These are phyloP conservation scores for Noctua janthina DNA, from an alignment of 2,888 invertebrate species.

Conservation along the genomic window DNA sequence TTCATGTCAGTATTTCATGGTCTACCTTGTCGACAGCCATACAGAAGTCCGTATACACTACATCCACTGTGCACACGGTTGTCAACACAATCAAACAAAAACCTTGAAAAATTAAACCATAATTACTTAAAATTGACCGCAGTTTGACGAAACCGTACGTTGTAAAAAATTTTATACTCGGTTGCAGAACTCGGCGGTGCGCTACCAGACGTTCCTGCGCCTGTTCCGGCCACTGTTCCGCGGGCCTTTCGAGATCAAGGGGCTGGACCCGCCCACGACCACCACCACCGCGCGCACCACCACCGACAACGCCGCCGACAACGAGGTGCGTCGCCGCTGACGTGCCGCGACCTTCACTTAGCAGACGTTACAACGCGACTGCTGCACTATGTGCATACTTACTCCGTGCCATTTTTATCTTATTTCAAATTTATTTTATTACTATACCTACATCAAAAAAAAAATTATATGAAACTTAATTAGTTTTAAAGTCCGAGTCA, in stretches of 20 bases:
- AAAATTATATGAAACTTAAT: not conserved
- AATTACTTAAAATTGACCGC: not conserved
- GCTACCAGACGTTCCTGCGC: conserved; percentile 93
- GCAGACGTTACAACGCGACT: not conserved
- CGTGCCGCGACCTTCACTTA: not conserved
- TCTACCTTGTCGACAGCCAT: not conserved
- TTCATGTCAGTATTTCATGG: not conserved
- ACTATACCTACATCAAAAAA: not conserved
- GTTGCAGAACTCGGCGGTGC: conserved; percentile 94
- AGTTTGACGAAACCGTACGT: not conserved
- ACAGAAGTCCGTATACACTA: not conserved
- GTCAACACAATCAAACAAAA: not conserved
- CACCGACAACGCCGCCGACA: conserved; percentile 65
- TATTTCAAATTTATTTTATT: not conserved
- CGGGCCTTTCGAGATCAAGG: conserved; percentile 93
- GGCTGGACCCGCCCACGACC: conserved; percentile 91
- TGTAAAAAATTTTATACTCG: not conserved
- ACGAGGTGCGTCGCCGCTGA: conserved; percentile 78
- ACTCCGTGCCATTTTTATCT: conserved; percentile 31
- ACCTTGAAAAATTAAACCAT: not conserved
- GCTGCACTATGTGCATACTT: not conserved
- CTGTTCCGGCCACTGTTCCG: conserved; percentile 94
- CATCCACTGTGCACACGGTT: not conserved
- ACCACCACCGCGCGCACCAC: conserved; percentile 71
- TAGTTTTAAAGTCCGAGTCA: not conserved